Evolutionary conservation across 2,797 vertebrate species (phyloP).

Genomic region (Danio albolineatus): DNA sequence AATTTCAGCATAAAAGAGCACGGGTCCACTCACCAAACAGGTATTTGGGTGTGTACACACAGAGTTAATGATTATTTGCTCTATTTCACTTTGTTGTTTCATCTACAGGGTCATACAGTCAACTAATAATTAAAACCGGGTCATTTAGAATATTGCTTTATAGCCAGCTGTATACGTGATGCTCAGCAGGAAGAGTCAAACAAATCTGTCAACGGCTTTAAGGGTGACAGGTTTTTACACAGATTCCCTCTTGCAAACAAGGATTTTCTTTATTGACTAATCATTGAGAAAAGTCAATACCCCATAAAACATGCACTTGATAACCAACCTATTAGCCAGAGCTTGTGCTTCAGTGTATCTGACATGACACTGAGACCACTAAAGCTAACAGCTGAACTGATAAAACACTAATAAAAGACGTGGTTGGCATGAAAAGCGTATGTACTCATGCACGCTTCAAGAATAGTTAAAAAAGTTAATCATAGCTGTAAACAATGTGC

Average conservation of each 20-base stretch:
- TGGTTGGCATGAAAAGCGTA: slow-evolving; percentile 1
- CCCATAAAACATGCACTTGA: slow-evolving; percentile 42
- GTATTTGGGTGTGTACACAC: slow-evolving; percentile 56
- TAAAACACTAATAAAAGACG: slow-evolving; percentile 37
- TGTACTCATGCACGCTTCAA: neutral
- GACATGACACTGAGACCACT: slow-evolving; percentile 16
- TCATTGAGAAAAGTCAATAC: slow-evolving; percentile 46
- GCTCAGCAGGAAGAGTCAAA: slow-evolving; percentile 5
- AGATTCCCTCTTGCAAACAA: neutral
- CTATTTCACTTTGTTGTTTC: slow-evolving; percentile 58
- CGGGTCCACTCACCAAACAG: slow-evolving; percentile 46
- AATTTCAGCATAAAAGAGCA: slow-evolving; percentile 49
- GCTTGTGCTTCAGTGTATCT: slow-evolving; percentile 31
- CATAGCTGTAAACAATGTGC: too few relatives aligned
- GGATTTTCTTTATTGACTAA: slow-evolving; percentile 58
- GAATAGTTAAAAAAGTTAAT: neutral
- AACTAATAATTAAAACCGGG: slow-evolving; percentile 63
- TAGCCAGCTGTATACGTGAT: neutral
- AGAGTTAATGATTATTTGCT: slow-evolving; percentile 69
- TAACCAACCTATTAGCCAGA: slow-evolving; percentile 32
- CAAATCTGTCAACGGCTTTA: slow-evolving; percentile 25
- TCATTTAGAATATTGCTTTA: neutral
- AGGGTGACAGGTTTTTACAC: neutral
- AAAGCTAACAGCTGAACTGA: slow-evolving; percentile 47
- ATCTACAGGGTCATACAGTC: slow-evolving; percentile 56